A percentile compares a stretch with the other conserved stretches of the same genome.
Conservation (phyloP, 2,888 invertebrate genomes). For the Philopedon plagiatum region DNA sequence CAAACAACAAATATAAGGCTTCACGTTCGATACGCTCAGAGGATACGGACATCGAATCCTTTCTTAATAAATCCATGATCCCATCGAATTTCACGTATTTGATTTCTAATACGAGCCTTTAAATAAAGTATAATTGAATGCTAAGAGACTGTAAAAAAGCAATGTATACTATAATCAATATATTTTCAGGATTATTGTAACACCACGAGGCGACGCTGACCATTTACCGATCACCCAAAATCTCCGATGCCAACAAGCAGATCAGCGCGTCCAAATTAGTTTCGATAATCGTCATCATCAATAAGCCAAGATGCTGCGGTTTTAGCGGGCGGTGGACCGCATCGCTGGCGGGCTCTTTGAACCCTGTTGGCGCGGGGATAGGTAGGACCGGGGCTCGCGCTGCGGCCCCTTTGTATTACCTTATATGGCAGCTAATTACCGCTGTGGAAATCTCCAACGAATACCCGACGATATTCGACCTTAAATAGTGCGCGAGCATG, state of each 20-base stretch:
- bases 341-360: conserved; percentile 64
- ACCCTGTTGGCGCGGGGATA: conserved; percentile 54
- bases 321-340: conserved; percentile 49
- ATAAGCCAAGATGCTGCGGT: conserved; percentile 58
- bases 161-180: no score
- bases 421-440: conserved; percentile 69
- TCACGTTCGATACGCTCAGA: no score
- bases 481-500: conserved; percentile 4
- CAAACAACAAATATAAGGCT: no score
- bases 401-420: conserved; percentile 67
- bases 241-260: conserved; percentile 47
- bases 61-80: no score
- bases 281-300: conserved; percentile 64
- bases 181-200: no score
- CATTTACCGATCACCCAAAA: conserved; percentile 30
- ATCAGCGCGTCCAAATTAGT: conserved; percentile 59
- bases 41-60: no score
- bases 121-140: no score
- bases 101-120: no score
- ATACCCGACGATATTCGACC: conserved; percentile 50
- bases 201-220: conserved; percentile 19
- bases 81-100: no score
- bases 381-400: conserved; percentile 63
- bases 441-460: conserved; percentile 63
- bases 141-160: no score